Percentiles rank a stretch among this genome's conserved stretches.
These are phyloP conservation scores for Rotaria sp. DNA, from an alignment of 2,888 invertebrate species.

Conservation along the genomic window DNA sequence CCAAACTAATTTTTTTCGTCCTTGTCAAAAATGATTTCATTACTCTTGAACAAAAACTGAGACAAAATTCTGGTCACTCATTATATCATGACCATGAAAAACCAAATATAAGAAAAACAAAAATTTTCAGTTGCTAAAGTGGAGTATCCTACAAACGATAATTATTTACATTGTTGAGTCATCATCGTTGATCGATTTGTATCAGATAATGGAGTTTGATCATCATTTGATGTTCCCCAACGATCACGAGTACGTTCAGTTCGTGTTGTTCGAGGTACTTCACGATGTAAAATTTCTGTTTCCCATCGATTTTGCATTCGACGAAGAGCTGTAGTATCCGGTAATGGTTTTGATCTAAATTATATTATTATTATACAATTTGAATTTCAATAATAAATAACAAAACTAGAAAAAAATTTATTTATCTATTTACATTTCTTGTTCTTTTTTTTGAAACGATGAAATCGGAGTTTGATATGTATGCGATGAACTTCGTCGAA, in stretches of 20 bases:
- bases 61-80: too few relatives aligned
- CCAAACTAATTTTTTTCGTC: too few relatives aligned
- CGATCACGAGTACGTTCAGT: background rate
- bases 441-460: background rate
- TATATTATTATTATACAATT: too few relatives aligned
- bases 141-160: background rate
- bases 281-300: background rate
- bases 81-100: too few relatives aligned
- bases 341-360: background rate
- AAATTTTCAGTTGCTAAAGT: too few relatives aligned
- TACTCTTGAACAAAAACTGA: too few relatives aligned
- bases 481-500: constrained; percentile 5
- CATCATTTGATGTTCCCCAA: background rate
- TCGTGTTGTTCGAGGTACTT: background rate
- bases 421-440: background rate
- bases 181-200: background rate
- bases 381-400: too few relatives aligned
- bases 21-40: too few relatives aligned
- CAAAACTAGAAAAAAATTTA: background rate
- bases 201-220: background rate
- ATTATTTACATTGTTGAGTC: background rate
- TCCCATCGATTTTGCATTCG: background rate
- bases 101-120: too few relatives aligned
- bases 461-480: constrained; percentile 14
- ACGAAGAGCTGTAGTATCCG: background rate